Evolutionary conservation across 1,140 invertebrate species (phyloP), one percentile per base, ranked within the genome.

Genomic region (Pseudoatta argentina): DNA sequence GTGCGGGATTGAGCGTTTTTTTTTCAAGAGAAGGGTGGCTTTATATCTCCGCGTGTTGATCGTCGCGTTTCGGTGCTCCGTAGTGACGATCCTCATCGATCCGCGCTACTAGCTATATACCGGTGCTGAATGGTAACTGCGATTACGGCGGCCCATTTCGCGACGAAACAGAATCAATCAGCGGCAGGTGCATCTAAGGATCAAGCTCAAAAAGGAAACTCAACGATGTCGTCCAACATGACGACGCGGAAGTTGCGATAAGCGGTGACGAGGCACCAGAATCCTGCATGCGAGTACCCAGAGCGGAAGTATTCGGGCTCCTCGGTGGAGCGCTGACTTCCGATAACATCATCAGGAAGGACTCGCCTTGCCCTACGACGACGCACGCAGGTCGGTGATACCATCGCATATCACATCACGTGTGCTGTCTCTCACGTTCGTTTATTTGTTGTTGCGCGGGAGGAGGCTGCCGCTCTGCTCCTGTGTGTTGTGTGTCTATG

Each of bases 251-350:
- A 64, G 78, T 75, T 48, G 39, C 85, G 82, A 73, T 90, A 91
- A 85, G 59, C 48, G 6, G 3, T 2, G 51, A 55, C 18, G 61
- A 71, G 51, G 3, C 12, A 75, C 39, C 61, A 61, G 69, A 51
- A 78, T 64, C 76, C 93, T 94, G 93, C 90, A 94, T 94, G 93
- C 93, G 93, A 91, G 92, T 94, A 55, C 92, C 92, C 81, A 92
- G 92, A 86, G 86, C 91, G 57, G 92, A 94, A 86, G 87, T 93
- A 75, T 91, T 93, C 85, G 92, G 91, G 87, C 88, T 93, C 91
- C 89, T 94, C 86, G 90, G 91, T 91, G 93, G 92, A 82, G 89
- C 89, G 86, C 89, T 93, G 75, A 90, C 92, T 89, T 92, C 91
- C 88, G 89, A 92, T 77, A 86, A 90, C 91, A 85, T 88, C 86